Evolutionary conservation across 2,113 vertebrate genomes (phyloP).

Genomic region (Campylomormyrus tamandua): DNA sequence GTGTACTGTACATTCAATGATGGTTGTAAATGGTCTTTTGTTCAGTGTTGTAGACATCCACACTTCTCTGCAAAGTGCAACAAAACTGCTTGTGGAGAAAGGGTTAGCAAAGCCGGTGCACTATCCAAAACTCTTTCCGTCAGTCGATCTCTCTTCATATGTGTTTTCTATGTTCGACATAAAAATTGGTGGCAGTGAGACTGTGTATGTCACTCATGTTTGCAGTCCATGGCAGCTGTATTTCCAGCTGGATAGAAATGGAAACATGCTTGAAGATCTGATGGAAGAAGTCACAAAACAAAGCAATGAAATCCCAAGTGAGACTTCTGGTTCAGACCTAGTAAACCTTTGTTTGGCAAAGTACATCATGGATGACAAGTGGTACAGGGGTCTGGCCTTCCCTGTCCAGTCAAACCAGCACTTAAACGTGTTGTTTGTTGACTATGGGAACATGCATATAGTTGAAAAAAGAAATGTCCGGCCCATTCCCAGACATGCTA

Average conservation of each 20-base stretch:
- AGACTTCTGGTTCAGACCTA: slow-evolving; percentile 12
- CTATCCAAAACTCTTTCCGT: slow-evolving; percentile 35
- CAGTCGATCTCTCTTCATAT: slow-evolving; percentile 63
- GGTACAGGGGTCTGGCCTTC: slow-evolving; percentile 66
- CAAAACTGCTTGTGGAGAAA: slow-evolving; percentile 49
- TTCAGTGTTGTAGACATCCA: slow-evolving; percentile 70
- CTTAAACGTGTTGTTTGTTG: slow-evolving; percentile 73
- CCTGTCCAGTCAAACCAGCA: slow-evolving; percentile 54
- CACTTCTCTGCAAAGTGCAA: slow-evolving; percentile 44
- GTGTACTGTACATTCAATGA: slow-evolving; percentile 60
- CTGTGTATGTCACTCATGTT: slow-evolving; percentile 69
- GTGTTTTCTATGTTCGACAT: slow-evolving; percentile 73
- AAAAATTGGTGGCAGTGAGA: slow-evolving; percentile 63
- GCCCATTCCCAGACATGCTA: slow-evolving; percentile 63
- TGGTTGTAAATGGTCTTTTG: slow-evolving; percentile 49
- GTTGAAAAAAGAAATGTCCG: slow-evolving; percentile 61
- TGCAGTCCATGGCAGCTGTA: slow-evolving; percentile 71
- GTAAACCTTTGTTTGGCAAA: slow-evolving; percentile 67
- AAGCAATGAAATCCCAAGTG: slow-evolving; percentile 40
- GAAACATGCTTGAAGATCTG: slow-evolving; percentile 54
- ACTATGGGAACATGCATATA: slow-evolving; percentile 76
- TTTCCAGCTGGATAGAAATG: slow-evolving; percentile 78
- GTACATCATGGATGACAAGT: slow-evolving; percentile 69
- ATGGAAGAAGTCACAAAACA: slow-evolving; percentile 51
- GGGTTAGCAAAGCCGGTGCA: slow-evolving; percentile 37